Percentiles rank a stretch among this genome's conserved stretches.
Conservation (phyloP, 2,797 vertebrate species). For the Botia almorhae region DNA sequence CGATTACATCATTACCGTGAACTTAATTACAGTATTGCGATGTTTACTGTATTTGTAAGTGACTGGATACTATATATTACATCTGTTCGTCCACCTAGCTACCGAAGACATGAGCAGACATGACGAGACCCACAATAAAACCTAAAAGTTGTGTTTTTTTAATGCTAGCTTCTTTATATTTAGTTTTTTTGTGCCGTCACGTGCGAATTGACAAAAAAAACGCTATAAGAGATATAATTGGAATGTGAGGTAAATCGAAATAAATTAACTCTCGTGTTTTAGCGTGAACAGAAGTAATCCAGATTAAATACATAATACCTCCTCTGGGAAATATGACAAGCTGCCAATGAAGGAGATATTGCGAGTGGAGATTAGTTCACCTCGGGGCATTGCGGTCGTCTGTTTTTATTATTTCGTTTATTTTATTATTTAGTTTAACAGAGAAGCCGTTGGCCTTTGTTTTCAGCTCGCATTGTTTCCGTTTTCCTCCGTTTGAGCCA, state of each 20-base stretch:
- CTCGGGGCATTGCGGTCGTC: conserved; percentile 47
- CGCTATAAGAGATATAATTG: conserved; percentile 41
- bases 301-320: conserved; percentile 73
- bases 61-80: neutral
- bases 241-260: conserved; percentile 48
- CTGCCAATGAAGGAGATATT: conserved; percentile 64
- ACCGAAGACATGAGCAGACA: neutral
- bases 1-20: conserved; percentile 40
- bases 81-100: neutral
- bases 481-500: conserved; percentile 35
- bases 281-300: conserved; percentile 72
- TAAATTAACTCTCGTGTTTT: conserved; percentile 67
- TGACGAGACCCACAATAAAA: neutral
- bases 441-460: no score
- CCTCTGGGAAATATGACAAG: conserved; percentile 61
- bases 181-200: neutral
- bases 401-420: conserved; percentile 53
- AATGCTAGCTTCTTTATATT: neutral
- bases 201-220: neutral
- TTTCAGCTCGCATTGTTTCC: neutral
- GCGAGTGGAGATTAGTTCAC: conserved; percentile 67
- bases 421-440: conserved; percentile 33
- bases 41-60: neutral
- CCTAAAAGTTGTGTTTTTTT: neutral
- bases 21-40: conserved; percentile 23